Percentiles rank a stretch among this genome's conserved stretches.
Evolutionary conservation across 92 coral and sea anemone genomes (phyloP).

Genomic region (Siderastrea radians): DNA sequence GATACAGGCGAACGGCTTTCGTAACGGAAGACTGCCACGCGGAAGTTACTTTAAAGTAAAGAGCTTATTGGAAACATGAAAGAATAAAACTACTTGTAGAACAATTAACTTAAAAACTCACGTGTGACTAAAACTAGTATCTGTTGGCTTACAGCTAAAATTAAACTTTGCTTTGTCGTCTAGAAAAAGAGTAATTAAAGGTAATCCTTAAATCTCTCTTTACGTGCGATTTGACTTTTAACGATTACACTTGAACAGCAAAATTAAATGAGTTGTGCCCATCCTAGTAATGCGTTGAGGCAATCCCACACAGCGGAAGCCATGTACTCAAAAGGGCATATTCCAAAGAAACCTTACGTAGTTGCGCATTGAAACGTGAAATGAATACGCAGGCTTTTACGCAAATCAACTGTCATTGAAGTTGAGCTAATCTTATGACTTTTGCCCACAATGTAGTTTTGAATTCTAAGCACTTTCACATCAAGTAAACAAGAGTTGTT

Average conservation of each 20-base stretch:
- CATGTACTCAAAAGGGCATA: neutral
- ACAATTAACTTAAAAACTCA: neutral
- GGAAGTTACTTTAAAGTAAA: no score
- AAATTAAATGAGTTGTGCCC: no score
- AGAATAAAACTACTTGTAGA: neutral
- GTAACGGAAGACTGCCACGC: no score
- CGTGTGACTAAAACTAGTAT: neutral
- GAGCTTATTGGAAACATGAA: neutral
- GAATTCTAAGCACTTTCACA: neutral
- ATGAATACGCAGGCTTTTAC: constrained; percentile 5
- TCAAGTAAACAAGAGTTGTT: neutral
- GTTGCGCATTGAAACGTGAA: constrained; percentile 39
- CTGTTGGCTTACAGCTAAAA: neutral
- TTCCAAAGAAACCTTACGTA: constrained; percentile 17
- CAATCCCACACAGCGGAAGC: neutral
- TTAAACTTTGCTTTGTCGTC: constrained; percentile 9
- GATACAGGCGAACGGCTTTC: no score
- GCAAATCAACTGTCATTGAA: constrained; percentile 26
- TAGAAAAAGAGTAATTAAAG: neutral
- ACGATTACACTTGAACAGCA: neutral
- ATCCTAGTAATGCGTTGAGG: no score
- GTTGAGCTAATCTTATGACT: no score
- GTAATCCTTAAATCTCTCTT: neutral
- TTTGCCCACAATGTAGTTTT: neutral
- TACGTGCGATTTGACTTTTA: neutral